Evolutionary conservation across 2,888 invertebrate species (phyloP), one percentile per base, ranked within the genome.

Genomic region (Sceliomorpha sp.): DNA sequence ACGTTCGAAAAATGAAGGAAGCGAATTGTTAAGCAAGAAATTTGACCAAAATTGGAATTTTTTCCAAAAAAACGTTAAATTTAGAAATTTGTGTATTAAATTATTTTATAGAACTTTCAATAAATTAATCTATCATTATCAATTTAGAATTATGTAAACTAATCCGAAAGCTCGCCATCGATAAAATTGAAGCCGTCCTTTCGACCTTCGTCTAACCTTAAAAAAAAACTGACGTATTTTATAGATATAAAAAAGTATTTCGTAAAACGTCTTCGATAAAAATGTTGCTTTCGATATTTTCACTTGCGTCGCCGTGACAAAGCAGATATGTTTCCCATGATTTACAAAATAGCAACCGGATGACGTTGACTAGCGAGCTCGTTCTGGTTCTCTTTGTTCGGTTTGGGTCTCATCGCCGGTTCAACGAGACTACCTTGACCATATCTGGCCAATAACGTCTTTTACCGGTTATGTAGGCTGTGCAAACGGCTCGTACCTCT

Each of bases 371-470:
- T 40, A 63, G 51, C 34, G 47, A 51, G 40, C 48, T 27, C 56
- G 56, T 53, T 60, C 60, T 45, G 64, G 50, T 68, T 48, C n/a
- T n/a, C n/a, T 55, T 34, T 34, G 29, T 40, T 72, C 55, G 64
- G 64, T 73, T 72, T 62, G 71, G 68, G 73, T 75, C 73, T 73
- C 75, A 70, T 73, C 70, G 73, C 62, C 70, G 70, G 76, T 79
- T 77, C 59, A 59, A 58, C 74, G 76, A 73, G 77, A 76, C 78
- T 76, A 73, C 75, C 77, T 82, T 80, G 75, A 78, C 85, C 85
- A 82, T 86, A 86, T 82, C 80, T 70, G 78, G 83, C 72, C 79
- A 79, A 84, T 84, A 83, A 83, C 79, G 83, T 81, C 79, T 76
- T 76, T 66, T 74, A 73, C 79, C 75, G 77, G 78, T 80, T 78